Base-by-base conservation (phyloP, 2,888 invertebrate species). In the Drosophila melanocephala region DNA sequence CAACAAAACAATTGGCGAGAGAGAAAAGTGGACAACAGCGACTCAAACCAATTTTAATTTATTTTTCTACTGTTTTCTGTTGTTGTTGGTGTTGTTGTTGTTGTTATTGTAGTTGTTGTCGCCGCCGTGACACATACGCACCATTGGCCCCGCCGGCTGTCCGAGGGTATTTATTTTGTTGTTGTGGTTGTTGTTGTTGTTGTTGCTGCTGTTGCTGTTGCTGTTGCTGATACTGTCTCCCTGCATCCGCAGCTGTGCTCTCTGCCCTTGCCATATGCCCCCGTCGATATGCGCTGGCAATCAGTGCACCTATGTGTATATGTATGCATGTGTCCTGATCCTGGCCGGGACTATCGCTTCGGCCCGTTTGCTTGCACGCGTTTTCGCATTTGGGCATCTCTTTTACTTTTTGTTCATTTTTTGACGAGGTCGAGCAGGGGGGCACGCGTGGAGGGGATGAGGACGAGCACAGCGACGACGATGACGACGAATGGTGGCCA, bases 401-500 rank as follows among this genome's bases (percentile, higher is more conserved):
- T 88, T 83, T 87, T 89, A 55, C 89, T 85, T 89, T 88, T 87
- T 87, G 90, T 87, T 89, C 88, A 86, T 88, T 87, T 87, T 87
- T 87, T 86, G 83, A 67, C 60, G 80, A 52, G 37, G 47, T 28
- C 32, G 50, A 55, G 75, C 76, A 56, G 73, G 65, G 44, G 28
- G 30, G 28, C 39, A n/a, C 19, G 12, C 3, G 51, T 42, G 28
- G 55, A 10, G 55, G 32, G 60, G 28, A 39, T 33, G 68, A 51
- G 50, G 60, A 60, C 37, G 37, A 58, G 30, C 52, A 47, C 16
- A 16, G 47, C 39, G 28, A n/a, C 26, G 50, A 32, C 58, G 68
- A 39, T 70, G 77, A 77, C 56, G 60, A 75, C 79, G 79, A 76
- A 84, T 81, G 84, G 62, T 75, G 79, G 77, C 52, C 64, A 47